Evolutionary conservation across 2,888 invertebrate genomes (phyloP).

Genomic region (Synergus japonicus): DNA sequence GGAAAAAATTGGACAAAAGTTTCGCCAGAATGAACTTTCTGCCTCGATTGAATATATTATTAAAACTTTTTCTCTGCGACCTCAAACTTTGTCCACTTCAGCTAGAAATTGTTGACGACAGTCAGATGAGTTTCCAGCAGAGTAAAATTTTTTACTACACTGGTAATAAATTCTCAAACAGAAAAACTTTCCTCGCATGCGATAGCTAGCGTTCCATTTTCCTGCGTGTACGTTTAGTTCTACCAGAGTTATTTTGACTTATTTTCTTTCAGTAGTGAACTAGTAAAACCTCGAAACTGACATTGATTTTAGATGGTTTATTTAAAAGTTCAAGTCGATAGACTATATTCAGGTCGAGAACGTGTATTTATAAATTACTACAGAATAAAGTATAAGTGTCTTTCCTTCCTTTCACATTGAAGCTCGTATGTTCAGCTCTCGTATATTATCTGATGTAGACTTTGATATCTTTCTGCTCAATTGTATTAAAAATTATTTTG

Average conservation of each 20-base stretch:
- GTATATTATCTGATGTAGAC: too few species aligned
- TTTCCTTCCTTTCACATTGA: too few species aligned
- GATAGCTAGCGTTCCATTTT: slow-evolving; percentile 26
- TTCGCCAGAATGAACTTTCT: slow-evolving; percentile 18
- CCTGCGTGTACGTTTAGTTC: slow-evolving; percentile 27
- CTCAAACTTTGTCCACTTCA: slow-evolving; percentile 41
- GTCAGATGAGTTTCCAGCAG: slow-evolving; percentile 40
- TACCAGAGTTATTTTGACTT: slow-evolving; percentile 22
- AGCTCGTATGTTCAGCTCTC: too few species aligned
- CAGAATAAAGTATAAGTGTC: too few species aligned
- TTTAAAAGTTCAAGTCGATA: slow-evolving; percentile 16
- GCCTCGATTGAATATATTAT: slow-evolving; percentile 40
- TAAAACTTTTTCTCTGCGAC: slow-evolving; percentile 27
- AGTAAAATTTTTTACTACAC: slow-evolving; percentile 39
- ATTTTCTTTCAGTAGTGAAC: slow-evolving; percentile 6
- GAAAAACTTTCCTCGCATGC: slow-evolving; percentile 34
- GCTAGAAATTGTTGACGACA: slow-evolving; percentile 42
- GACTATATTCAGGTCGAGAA: neutral
- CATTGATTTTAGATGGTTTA: slow-evolving; percentile 22
- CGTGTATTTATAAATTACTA: neutral
- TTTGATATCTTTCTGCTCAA: too few species aligned
- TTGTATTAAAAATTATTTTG: too few species aligned
- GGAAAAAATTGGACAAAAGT: slow-evolving; percentile 25
- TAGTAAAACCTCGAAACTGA: neutral
- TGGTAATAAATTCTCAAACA: slow-evolving; percentile 41